phyloP scores from a whole-genome alignment of 2,797 vertebrate genomes.

The Paedocypris micromegethes region DNA sequence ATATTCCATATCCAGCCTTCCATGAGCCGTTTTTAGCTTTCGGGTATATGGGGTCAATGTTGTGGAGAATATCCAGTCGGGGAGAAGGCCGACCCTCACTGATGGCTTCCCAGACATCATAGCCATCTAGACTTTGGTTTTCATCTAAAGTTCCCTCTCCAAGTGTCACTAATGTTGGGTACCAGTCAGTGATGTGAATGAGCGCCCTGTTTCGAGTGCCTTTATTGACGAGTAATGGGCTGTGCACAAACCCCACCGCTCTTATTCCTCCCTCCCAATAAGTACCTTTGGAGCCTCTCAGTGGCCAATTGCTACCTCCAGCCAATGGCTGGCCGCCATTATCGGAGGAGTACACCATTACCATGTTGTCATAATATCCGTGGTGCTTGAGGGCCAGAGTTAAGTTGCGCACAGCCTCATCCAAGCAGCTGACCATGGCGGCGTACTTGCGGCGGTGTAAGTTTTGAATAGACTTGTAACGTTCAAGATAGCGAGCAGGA shows the following conservation, averaged over 20 bases:
- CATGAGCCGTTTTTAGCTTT: constrained; percentile 90
- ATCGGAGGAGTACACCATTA: constrained; percentile 93
- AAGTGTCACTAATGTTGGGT: constrained; percentile 87
- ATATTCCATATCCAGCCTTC: constrained; percentile 89
- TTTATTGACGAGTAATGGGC: constrained; percentile 83
- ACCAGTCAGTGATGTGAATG: constrained; percentile 97
- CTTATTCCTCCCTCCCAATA: constrained; percentile 96
- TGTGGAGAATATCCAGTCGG: constrained; percentile 90
- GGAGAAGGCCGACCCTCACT: constrained; percentile 90
- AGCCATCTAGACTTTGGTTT: constrained; percentile 84
- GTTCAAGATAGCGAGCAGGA: constrained; percentile 82
- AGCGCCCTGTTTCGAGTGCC: constrained; percentile 83
- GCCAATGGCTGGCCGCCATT: constrained; percentile 89
- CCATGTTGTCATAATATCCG: constrained; percentile 86
- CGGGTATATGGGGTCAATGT: constrained; percentile 91
- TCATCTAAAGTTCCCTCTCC: constrained; percentile 87
- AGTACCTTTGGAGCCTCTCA: constrained; percentile 90
- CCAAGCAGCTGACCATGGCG: constrained; percentile 92
- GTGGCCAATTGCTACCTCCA: constrained; percentile 94
- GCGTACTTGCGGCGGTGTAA: constrained; percentile 84
- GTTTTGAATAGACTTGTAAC: constrained; percentile 87
- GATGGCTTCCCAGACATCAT: constrained; percentile 93
- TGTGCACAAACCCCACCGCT: constrained; percentile 92
- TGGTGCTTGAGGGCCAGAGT: constrained; percentile 82
- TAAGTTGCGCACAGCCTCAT: constrained; percentile 88